These are phyloP conservation scores for Allacma fusca DNA, from an alignment of 2,888 invertebrate genomes.

Conservation along the genomic window DNA sequence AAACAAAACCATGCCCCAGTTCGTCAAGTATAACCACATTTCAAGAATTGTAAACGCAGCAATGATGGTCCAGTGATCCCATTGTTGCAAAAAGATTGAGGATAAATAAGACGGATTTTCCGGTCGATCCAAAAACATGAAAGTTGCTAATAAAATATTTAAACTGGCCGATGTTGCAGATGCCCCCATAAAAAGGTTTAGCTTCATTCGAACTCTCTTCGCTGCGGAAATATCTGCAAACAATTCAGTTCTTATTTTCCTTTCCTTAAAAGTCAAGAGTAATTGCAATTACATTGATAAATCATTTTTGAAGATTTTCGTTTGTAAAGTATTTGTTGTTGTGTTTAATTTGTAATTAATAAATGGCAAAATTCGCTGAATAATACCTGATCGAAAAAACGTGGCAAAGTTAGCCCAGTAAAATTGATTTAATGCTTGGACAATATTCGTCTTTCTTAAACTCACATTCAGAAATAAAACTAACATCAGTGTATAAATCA, in stretches of 20 bases:
- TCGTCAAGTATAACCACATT: neutral
- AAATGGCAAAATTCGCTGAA: no score
- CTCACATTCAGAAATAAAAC: neutral
- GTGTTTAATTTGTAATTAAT: no score
- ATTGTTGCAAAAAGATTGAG: neutral
- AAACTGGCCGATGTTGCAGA: neutral
- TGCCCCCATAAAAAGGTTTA: no score
- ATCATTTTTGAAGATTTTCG: no score
- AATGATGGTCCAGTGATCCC: neutral
- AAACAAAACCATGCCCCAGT: neutral
- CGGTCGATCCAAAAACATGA: constrained; percentile 5
- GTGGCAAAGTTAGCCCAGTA: neutral
- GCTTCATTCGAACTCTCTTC: no score
- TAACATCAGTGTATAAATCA: neutral
- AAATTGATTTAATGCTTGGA: neutral
- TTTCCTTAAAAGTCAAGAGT: no score
- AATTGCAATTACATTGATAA: no score
- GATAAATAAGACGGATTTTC: neutral
- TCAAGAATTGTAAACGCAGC: neutral
- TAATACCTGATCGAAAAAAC: neutral
- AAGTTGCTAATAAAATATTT: neutral
- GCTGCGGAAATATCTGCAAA: no score
- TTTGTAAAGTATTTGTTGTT: no score
- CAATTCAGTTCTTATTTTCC: no score
- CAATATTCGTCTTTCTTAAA: neutral